Percentiles rank a stretch among this genome's conserved stretches.
These are phyloP conservation scores for Isurus oxyrinchus DNA, from an alignment of 2,113 vertebrate genomes.

Conservation along the genomic window DNA sequence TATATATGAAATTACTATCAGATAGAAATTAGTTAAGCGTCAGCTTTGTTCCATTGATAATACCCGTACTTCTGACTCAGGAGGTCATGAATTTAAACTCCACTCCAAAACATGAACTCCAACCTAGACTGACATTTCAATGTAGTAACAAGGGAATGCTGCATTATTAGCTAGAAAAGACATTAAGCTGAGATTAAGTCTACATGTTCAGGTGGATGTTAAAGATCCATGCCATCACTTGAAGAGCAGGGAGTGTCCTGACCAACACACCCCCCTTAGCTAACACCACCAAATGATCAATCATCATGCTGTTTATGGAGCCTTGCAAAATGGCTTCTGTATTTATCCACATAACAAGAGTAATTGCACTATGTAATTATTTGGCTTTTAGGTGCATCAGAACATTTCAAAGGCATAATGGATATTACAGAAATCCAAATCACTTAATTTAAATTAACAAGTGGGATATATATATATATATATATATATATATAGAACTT, in stretches of 20 bases:
- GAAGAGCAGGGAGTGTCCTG: background rate
- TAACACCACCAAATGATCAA: background rate
- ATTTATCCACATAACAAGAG: background rate
- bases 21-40: background rate
- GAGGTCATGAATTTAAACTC: background rate
- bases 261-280: background rate
- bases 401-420: background rate
- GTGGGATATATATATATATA: background rate
- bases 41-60: background rate
- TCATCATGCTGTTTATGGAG: background rate
- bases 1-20: background rate
- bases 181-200: background rate
- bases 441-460: background rate
- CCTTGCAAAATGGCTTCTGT: background rate
- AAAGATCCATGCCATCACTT: background rate
- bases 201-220: background rate
- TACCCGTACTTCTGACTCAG: background rate
- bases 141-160: background rate
- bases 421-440: background rate
- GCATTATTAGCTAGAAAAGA: background rate
- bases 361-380: background rate
- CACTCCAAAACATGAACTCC: background rate
- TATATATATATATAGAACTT: background rate
- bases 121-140: background rate
- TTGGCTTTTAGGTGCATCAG: background rate